These are phyloP conservation scores for Melanotus villosus DNA, from an alignment of 2,888 invertebrate species.

Conservation along the genomic window DNA sequence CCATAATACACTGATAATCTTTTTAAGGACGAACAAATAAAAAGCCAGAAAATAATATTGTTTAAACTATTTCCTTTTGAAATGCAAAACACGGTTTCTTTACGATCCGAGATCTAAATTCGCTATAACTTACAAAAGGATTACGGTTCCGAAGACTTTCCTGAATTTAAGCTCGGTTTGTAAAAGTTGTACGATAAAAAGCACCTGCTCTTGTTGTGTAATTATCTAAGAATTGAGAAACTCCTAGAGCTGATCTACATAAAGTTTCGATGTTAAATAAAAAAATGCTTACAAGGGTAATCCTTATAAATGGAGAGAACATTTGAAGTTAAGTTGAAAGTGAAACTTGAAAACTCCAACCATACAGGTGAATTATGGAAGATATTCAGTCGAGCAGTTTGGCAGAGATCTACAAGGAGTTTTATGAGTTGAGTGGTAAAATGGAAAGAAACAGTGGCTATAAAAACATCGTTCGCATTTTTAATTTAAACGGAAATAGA, in stretches of 20 bases:
- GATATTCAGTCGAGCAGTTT: not conserved
- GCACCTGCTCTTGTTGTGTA: not conserved
- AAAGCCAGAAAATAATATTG: too few species aligned
- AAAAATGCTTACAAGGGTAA: not conserved
- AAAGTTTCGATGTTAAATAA: not conserved
- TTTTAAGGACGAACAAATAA: too few species aligned
- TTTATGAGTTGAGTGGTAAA: too few species aligned
- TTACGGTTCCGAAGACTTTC: not conserved
- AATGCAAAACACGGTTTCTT: too few species aligned
- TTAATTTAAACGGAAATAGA: too few species aligned
- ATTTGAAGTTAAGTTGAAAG: not conserved
- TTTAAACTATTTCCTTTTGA: too few species aligned
- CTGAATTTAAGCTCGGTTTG: not conserved
- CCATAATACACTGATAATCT: too few species aligned
- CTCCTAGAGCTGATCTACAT: too few species aligned
- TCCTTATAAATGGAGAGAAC: not conserved
- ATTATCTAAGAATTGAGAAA: not conserved
- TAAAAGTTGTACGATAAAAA: conserved; percentile 1
- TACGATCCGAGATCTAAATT: too few species aligned
- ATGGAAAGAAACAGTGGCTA: too few species aligned
- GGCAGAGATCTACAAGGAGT: too few species aligned
- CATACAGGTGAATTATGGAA: not conserved
- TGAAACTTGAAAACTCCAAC: not conserved
- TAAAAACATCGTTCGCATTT: too few species aligned
- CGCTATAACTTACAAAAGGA: not conserved